Conservation (phyloP, 1,140 invertebrate species). For the Diachasma alloeum region DNA sequence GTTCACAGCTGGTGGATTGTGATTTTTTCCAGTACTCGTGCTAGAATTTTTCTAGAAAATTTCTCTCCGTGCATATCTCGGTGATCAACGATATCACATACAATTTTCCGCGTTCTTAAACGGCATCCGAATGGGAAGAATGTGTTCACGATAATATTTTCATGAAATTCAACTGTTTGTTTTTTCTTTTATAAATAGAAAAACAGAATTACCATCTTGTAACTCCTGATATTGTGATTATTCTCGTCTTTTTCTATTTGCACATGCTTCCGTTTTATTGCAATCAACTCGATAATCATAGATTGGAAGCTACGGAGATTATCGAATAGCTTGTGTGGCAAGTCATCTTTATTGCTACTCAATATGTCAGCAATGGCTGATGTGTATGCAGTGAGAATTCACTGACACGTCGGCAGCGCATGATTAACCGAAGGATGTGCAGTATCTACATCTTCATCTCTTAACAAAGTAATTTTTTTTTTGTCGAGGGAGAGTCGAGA, state of each 20-base stretch:
- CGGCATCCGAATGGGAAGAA: no score
- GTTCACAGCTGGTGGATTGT: no score
- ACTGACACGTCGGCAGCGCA: neutral
- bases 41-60: no score
- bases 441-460: neutral
- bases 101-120: neutral
- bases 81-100: neutral
- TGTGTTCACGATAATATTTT: no score
- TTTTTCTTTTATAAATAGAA: neutral
- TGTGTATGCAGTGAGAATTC: neutral
- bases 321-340: neutral
- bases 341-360: neutral
- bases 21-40: no score
- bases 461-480: neutral
- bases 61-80: no score
- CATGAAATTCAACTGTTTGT: no score
- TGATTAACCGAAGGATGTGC: neutral
- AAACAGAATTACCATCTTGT: neutral
- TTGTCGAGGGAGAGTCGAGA: neutral
- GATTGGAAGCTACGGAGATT: neutral
- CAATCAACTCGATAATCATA: neutral
- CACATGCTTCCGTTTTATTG: slow-evolving; percentile 5
- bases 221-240: neutral
- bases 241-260: neutral
- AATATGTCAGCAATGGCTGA: neutral